These are phyloP conservation scores for Sarcophaga carnaria DNA, from an alignment of 2,888 invertebrate species.

Conservation along the genomic window DNA sequence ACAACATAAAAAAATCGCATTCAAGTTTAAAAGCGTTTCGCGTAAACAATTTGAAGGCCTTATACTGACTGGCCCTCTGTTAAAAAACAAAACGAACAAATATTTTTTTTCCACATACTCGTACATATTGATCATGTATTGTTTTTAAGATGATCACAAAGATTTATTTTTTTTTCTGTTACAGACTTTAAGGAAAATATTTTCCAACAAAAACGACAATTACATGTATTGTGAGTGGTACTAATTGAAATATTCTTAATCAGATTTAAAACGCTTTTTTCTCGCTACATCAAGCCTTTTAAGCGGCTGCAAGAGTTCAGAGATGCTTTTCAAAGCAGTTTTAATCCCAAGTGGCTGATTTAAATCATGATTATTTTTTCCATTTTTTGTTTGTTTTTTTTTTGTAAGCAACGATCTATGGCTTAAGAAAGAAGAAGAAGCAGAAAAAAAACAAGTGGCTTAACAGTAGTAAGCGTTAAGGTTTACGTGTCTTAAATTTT, in stretches of 20 bases:
- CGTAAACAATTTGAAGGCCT: not conserved
- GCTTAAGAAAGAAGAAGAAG: constrained; percentile 13
- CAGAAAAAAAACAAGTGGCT: constrained; percentile 54
- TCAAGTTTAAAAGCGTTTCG: no score
- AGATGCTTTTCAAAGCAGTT: constrained; percentile 21
- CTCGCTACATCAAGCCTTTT: not conserved
- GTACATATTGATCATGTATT: constrained; percentile 13
- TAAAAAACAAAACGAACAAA: not conserved
- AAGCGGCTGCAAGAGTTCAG: constrained; percentile 29
- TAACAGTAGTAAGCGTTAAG: constrained; percentile 69
- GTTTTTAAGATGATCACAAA: constrained; percentile 15
- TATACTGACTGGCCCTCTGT: not conserved
- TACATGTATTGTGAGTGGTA: constrained; percentile 65
- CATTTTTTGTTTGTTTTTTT: not conserved
- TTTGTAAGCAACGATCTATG: constrained; percentile 7
- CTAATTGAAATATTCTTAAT: constrained; percentile 70
- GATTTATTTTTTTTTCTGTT: constrained; percentile 1
- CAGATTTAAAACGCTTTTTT: constrained; percentile 52
- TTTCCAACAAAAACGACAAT: constrained; percentile 37
- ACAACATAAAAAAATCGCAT: no score
- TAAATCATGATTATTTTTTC: constrained; percentile 51
- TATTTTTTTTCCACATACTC: no score
- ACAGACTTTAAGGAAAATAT: not conserved
- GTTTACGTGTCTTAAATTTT: constrained; percentile 63
- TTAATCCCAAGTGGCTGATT: constrained; percentile 55